Conservation (phyloP, 2,113 vertebrate species). For the Triplophysa rosa region DNA sequence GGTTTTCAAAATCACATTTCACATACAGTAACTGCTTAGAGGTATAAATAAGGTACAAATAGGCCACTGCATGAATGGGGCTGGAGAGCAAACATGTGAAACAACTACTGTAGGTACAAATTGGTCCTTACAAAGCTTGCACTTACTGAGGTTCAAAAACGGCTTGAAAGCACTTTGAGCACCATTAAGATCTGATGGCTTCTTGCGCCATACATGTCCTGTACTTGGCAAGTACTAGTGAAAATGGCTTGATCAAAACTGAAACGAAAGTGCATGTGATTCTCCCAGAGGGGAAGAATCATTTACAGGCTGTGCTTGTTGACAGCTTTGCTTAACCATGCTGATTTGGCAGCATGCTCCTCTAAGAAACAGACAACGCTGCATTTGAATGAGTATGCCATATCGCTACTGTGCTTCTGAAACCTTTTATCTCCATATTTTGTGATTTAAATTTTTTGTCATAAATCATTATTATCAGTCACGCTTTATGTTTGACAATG, state of each 20-base stretch:
- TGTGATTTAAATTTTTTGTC: no score
- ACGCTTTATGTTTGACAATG: no score
- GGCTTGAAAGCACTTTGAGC: background rate
- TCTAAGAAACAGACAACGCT: background rate
- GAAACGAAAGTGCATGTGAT: background rate
- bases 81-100: background rate
- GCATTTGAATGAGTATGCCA: no score
- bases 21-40: background rate
- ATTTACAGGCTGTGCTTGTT: background rate
- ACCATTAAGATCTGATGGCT: background rate
- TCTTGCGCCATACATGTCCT: background rate
- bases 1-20: background rate
- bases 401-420: no score
- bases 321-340: background rate
- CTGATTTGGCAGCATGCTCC: background rate
- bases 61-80: background rate
- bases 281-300: background rate
- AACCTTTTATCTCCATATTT: no score
- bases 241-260: slow-evolving; percentile 1
- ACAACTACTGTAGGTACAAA: background rate
- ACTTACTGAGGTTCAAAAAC: background rate
- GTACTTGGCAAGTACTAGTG: background rate
- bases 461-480: no score
- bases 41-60: background rate
- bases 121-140: background rate